These are phyloP conservation scores for Meliscaeva auricollis DNA, from an alignment of 2,888 invertebrate species.

Conservation along the genomic window DNA sequence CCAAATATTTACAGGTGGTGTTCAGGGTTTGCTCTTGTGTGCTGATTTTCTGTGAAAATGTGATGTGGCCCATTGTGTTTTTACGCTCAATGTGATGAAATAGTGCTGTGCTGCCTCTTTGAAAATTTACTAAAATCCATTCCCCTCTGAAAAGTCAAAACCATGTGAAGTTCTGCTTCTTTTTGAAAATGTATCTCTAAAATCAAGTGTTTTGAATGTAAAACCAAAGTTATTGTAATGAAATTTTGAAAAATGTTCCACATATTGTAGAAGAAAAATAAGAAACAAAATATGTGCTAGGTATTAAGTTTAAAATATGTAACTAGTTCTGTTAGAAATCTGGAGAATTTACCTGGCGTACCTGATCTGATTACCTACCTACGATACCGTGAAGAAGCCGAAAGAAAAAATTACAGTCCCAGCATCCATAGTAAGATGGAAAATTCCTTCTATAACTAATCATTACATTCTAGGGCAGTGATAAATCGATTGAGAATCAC, in stretches of 20 bases:
- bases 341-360: not conserved
- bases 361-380: not conserved
- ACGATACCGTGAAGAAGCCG: not conserved
- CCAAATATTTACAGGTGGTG: slow-evolving; percentile 51
- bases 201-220: slow-evolving; percentile 11
- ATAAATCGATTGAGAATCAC: not conserved
- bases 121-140: not conserved
- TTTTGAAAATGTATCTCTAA: not conserved
- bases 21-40: slow-evolving; percentile 9
- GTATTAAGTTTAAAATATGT: slow-evolving; percentile 26
- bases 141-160: not conserved
- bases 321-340: not conserved
- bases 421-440: slow-evolving; percentile 61
- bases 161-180: not conserved
- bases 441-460: slow-evolving; percentile 54
- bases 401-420: not conserved
- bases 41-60: slow-evolving; percentile 12
- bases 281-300: slow-evolving; percentile 13
- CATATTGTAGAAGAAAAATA: slow-evolving; percentile 13
- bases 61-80: slow-evolving; percentile 16
- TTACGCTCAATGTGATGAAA: not conserved
- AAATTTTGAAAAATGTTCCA: not conserved
- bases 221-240: slow-evolving; percentile 24
- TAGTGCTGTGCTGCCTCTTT: slow-evolving; percentile 10
- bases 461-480: slow-evolving; percentile 57